Evolutionary conservation across 2,797 vertebrate species (phyloP).

Genomic region (Percopsis omiscomaycus): DNA sequence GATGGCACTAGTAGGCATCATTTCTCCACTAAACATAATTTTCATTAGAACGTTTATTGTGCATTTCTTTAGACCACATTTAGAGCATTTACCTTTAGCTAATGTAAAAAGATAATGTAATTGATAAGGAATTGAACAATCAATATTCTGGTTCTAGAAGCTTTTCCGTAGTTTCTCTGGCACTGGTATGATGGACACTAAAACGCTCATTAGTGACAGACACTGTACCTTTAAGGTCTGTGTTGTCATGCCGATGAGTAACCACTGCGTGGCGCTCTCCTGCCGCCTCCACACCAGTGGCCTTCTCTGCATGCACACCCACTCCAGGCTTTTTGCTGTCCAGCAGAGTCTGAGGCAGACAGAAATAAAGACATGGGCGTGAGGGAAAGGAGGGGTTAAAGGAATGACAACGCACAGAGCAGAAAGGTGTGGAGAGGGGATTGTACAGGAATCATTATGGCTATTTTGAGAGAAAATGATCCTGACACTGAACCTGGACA

Average conservation of each 20-base stretch:
- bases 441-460: not conserved
- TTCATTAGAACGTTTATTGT: not conserved
- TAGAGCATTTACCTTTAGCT: not conserved
- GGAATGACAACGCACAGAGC: not conserved
- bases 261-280: slow-evolving; percentile 73
- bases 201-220: not conserved
- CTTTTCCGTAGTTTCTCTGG: not conserved
- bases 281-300: slow-evolving; percentile 29
- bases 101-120: not conserved
- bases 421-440: not conserved
- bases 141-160: no score
- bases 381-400: slow-evolving; percentile 3
- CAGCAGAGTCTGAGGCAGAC: slow-evolving; percentile 51
- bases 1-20: not conserved
- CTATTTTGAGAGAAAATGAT: not conserved
- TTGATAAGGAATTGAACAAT: not conserved
- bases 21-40: not conserved
- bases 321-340: slow-evolving; percentile 41
- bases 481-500: not conserved
- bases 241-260: slow-evolving; percentile 50
- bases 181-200: not conserved
- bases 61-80: not conserved
- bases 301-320: slow-evolving; percentile 37
- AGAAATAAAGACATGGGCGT: slow-evolving; percentile 7
- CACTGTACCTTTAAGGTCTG: slow-evolving; percentile 72